Percentiles rank a stretch among this genome's conserved stretches.
Evolutionary conservation across 2,113 vertebrate species (phyloP).

Genomic region (Gymnogyps californianus): DNA sequence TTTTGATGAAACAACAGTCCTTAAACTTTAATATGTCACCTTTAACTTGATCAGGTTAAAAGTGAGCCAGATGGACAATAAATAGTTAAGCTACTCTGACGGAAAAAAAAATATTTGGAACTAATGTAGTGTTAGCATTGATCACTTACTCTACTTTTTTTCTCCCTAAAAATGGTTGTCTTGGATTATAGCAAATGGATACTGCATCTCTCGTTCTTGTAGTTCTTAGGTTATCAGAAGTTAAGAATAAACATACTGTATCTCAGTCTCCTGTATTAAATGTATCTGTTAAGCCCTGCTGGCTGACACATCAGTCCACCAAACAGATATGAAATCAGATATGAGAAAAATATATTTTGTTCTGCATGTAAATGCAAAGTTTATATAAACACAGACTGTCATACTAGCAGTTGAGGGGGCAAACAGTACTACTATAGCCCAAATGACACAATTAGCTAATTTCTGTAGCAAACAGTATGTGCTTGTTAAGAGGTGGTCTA

Average conservation of each 20-base stretch:
- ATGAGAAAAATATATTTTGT: slow-evolving; percentile 51
- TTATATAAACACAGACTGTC: slow-evolving; percentile 52
- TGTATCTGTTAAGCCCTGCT: slow-evolving; percentile 70
- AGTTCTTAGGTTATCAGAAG: slow-evolving; percentile 73
- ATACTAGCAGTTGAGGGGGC: slow-evolving; percentile 16
- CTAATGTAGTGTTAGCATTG: slow-evolving; percentile 22
- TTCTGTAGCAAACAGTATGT: slow-evolving; percentile 14
- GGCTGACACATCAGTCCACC: slow-evolving; percentile 47
- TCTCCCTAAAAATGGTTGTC: slow-evolving; percentile 53
- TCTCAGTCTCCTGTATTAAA: slow-evolving; percentile 72
- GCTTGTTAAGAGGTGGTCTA: slow-evolving; percentile 55
- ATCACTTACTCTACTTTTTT: slow-evolving; percentile 31
- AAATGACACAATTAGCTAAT: slow-evolving; percentile 34
- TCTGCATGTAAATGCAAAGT: slow-evolving; percentile 59
- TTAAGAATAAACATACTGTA: slow-evolving; percentile 74
- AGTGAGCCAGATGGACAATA: slow-evolving; percentile 20
- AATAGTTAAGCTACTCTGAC: slow-evolving; percentile 27
- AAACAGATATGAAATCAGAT: slow-evolving; percentile 34
- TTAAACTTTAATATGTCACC: slow-evolving; percentile 49
- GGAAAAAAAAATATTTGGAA: slow-evolving; percentile 1
- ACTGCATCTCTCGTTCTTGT: slow-evolving; percentile 76
- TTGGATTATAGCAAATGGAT: slow-evolving; percentile 74
- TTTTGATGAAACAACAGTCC: slow-evolving; percentile 53
- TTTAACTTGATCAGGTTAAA: slow-evolving; percentile 53
- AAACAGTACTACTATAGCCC: slow-evolving; percentile 28